Conservation (phyloP, 2,113 vertebrate species). For the Hypocryptadius cinnamomeus region DNA sequence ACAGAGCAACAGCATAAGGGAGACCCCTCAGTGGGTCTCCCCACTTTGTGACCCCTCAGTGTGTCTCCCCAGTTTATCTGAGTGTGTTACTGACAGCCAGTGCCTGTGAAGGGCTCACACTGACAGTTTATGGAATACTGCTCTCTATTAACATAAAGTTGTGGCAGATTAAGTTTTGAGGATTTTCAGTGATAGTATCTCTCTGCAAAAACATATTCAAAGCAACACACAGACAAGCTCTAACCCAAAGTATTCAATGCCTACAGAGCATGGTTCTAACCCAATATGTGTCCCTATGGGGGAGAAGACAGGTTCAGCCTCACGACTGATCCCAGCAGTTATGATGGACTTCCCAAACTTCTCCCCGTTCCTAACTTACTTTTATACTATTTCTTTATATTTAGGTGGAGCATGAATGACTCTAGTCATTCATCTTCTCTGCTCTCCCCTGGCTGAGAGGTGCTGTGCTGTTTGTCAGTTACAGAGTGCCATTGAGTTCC, state of each 20-base stretch:
- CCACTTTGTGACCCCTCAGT: not conserved
- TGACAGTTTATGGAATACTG: not conserved
- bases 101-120: fast-evolving
- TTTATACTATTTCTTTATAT: not conserved
- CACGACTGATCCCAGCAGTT: not conserved
- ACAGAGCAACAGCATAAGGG: not conserved
- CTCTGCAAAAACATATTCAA: not conserved
- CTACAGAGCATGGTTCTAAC: not conserved
- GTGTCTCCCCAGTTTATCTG: not conserved
- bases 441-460: not conserved
- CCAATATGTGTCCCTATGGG: fast-evolving
- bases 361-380: not conserved
- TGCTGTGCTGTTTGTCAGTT: not conserved
- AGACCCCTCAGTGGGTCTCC: not conserved
- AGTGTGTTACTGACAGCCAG: not conserved
- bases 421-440: not conserved
- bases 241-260: not conserved
- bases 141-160: not conserved
- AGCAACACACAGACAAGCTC: not conserved
- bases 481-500: not conserved
- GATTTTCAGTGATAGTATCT: not conserved
- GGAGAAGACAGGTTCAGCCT: not conserved
- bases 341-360: not conserved
- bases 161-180: not conserved
- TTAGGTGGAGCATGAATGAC: not conserved